phyloP scores from a whole-genome alignment of 2,888 invertebrate species.

The Synanthedon tipuliformis region DNA sequence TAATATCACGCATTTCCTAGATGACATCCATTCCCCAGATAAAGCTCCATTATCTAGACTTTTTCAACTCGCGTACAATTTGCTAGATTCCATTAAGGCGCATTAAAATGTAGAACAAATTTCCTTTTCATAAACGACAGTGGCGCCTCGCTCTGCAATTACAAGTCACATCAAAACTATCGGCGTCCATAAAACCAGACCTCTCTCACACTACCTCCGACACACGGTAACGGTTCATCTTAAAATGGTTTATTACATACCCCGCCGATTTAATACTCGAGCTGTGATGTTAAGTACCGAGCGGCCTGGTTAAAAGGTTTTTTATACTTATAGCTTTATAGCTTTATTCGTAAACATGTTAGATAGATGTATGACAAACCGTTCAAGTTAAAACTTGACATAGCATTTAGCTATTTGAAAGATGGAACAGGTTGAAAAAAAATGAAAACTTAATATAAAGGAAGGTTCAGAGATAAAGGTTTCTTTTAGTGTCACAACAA shows the following conservation, averaged over 20 bases:
- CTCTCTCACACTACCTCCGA: conserved; percentile 6
- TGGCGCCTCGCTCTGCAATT: conserved; percentile 24
- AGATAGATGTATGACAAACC: background rate
- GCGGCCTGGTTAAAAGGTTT: conserved; percentile 28
- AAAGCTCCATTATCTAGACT: background rate
- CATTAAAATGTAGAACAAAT: conserved; percentile 33
- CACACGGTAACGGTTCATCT: conserved; percentile 8
- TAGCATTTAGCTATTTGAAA: no score
- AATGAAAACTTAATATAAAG: no score
- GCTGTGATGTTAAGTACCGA: conserved; percentile 9
- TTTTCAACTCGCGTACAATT: background rate
- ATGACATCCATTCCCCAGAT: background rate
- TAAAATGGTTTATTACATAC: conserved; percentile 14
- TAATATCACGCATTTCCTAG: background rate
- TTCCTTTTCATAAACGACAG: conserved; percentile 13
- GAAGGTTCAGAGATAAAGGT: no score
- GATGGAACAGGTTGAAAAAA: no score
- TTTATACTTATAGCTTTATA: conserved; percentile 23
- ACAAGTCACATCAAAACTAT: conserved; percentile 23
- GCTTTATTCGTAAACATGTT: conserved; percentile 3
- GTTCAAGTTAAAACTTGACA: background rate
- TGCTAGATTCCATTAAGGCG: conserved; percentile 2
- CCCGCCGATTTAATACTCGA: conserved; percentile 28
- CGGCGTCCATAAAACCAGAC: conserved; percentile 9
- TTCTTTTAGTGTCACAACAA: no score